These are phyloP conservation scores for Heliconius ismenius DNA, from an alignment of 2,888 invertebrate species.

Conservation along the genomic window DNA sequence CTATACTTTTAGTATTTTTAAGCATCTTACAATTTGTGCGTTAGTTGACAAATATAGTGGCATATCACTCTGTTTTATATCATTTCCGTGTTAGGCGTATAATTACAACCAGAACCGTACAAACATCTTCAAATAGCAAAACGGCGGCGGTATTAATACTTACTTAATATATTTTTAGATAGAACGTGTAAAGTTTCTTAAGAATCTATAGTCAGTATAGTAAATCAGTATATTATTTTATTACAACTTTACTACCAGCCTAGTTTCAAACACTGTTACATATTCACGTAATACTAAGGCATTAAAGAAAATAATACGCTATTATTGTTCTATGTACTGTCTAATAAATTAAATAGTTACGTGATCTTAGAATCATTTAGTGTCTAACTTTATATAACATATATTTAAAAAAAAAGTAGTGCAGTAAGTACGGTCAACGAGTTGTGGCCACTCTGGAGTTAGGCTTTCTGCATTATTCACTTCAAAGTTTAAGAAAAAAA, in stretches of 20 bases:
- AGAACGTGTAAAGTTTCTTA: neutral
- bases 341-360: slow-evolving; percentile 25
- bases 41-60: neutral
- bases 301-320: slow-evolving; percentile 6
- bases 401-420: too few species aligned
- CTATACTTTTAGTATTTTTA: too few species aligned
- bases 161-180: neutral
- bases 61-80: neutral
- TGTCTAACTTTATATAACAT: slow-evolving; percentile 2
- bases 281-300: slow-evolving; percentile 1
- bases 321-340: slow-evolving; percentile 8
- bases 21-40: neutral
- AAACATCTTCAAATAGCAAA: neutral
- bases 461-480: neutral
- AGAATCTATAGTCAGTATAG: neutral
- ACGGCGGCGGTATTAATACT: neutral
- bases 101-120: neutral
- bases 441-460: neutral
- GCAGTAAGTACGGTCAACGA: slow-evolving; percentile 5
- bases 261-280: slow-evolving; percentile 4
- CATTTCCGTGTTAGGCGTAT: neutral
- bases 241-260: neutral
- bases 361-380: neutral
- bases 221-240: neutral
- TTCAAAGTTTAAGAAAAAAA: too few species aligned